Evolutionary conservation across 2,797 vertebrate genomes (phyloP).

Genomic region (Lithobates pipiens): DNA sequence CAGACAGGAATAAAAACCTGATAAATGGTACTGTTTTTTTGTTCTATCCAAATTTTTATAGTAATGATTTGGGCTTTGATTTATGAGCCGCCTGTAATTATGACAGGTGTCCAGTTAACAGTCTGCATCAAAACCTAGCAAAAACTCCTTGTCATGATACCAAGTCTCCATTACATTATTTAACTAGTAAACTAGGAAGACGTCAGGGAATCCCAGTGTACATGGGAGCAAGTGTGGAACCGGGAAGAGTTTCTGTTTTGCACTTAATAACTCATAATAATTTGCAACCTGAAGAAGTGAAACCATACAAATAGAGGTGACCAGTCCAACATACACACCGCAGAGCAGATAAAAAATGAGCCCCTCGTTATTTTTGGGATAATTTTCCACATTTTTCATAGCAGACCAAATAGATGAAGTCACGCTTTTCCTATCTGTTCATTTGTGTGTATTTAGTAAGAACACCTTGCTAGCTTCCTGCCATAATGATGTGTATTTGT

Average conservation of each 20-base stretch:
- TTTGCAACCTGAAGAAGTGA: conserved; percentile 12
- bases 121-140: no score
- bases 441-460: conserved; percentile 14
- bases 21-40: no score
- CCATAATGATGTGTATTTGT: background rate
- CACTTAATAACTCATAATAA: conserved; percentile 16
- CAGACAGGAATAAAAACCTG: no score
- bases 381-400: background rate
- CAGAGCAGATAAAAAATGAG: conserved; percentile 17
- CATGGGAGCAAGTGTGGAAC: no score
- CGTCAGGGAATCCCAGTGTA: background rate
- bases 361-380: background rate
- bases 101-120: no score
- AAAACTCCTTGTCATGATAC: no score
- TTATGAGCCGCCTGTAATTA: no score
- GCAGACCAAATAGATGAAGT: conserved; percentile 30
- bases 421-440: conserved; percentile 5
- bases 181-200: background rate
- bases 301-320: background rate
- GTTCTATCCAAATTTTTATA: no score
- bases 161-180: no score
- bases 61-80: no score
- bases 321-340: background rate
- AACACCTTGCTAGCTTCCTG: background rate
- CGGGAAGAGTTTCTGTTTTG: background rate